Conservation (phyloP, 2,888 invertebrate species). For the Leptopilina drosophilae region DNA sequence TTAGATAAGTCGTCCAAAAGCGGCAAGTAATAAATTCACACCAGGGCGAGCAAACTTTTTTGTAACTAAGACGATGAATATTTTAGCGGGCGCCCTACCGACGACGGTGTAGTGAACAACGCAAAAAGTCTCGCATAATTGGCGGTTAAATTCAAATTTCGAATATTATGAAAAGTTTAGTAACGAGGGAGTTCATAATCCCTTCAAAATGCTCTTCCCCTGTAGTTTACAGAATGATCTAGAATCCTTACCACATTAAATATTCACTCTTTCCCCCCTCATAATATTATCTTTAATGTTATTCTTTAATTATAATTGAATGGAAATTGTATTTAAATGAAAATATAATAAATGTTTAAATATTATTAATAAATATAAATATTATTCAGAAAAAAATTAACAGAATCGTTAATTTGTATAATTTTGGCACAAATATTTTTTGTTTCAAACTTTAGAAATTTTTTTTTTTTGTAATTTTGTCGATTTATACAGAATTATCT, state of each 20-base stretch:
- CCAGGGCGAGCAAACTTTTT: constrained; percentile 67
- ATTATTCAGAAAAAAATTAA: too few species aligned
- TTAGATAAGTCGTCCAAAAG: constrained; percentile 52
- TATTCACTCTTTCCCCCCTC: not conserved
- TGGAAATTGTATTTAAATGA: not conserved
- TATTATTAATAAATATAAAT: too few species aligned
- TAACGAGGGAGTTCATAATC: constrained; percentile 50
- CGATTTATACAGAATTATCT: too few species aligned
- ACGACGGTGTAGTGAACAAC: constrained; percentile 49
- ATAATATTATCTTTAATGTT: not conserved
- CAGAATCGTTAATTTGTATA: too few species aligned
- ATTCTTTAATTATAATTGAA: constrained; percentile 5
- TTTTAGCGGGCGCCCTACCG: constrained; percentile 66
- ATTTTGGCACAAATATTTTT: too few species aligned
- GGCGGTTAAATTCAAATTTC: constrained; percentile 75
- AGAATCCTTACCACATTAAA: not conserved
- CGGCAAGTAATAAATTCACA: constrained; percentile 66
- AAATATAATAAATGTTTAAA: too few species aligned
- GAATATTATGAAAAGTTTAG: constrained; percentile 69
- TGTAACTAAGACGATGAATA: constrained; percentile 72
- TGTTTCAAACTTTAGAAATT: too few species aligned
- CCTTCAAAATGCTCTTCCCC: constrained; percentile 6
- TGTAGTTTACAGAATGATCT: constrained; percentile 16
- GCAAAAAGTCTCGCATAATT: constrained; percentile 60
- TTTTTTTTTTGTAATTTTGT: too few species aligned